Evolutionary conservation across 1,140 invertebrate genomes (phyloP).

Genomic region (Dendrolimus kikuchii): DNA sequence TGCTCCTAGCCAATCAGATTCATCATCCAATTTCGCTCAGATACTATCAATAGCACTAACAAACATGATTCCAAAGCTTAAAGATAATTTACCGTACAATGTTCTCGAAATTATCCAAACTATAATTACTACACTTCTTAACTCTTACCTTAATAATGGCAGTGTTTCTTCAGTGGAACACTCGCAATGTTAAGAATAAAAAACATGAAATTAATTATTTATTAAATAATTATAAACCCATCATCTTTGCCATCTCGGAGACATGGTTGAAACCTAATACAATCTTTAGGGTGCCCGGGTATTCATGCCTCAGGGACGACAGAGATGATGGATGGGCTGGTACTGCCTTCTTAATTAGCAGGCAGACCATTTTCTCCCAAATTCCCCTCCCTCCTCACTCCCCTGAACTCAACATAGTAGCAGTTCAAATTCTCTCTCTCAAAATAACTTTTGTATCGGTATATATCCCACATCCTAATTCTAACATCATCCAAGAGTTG

Average conservation of each 20-base stretch:
- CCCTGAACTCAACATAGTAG: background rate
- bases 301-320: constrained; percentile 1
- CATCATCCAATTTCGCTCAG: no score
- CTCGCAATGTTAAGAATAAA: constrained; percentile 1
- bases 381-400: background rate
- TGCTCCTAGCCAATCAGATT: no score
- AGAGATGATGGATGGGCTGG: background rate
- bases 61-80: no score
- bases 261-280: constrained; percentile 1
- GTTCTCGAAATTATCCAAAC: no score
- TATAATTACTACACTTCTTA: no score
- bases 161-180: constrained; percentile 1
- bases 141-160: background rate
- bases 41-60: no score
- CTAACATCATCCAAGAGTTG: background rate
- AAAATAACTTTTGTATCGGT: constrained; percentile 1
- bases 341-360: background rate
- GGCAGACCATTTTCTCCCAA: no score
- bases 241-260: constrained; percentile 1
- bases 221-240: constrained; percentile 4
- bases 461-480: constrained; percentile 1
- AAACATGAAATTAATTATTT: constrained; percentile 4
- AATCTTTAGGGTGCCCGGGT: background rate
- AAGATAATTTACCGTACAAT: no score
- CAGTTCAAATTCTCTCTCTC: background rate